phyloP scores from a whole-genome alignment of 2,797 vertebrate species.

The Brachyalestes nurse region DNA sequence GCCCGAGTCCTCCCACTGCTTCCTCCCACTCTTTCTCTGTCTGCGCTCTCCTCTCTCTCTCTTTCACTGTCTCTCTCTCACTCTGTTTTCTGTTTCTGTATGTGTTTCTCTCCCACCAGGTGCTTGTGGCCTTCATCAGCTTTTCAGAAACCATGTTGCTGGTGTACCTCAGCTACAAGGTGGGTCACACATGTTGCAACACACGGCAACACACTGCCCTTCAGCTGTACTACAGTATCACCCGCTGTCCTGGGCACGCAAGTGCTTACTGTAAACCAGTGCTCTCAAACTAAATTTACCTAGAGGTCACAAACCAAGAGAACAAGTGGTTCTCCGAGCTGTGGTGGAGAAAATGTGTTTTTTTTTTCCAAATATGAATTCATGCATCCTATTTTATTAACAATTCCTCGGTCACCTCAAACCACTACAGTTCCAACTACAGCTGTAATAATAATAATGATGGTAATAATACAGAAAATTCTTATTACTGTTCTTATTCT shows the following conservation, averaged over 20 bases:
- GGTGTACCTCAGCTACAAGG: conserved; percentile 88
- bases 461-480: no score
- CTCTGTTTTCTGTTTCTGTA: conserved; percentile 36
- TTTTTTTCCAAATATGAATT: no score
- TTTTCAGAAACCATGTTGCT: conserved; percentile 88
- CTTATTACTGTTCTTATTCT: no score
- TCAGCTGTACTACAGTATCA: not conserved
- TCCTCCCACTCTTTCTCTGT: conserved; percentile 64
- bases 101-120: conserved; percentile 67
- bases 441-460: no score
- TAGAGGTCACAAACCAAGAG: no score
- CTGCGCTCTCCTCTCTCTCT: conserved; percentile 18
- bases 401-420: no score
- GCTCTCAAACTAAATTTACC: no score
- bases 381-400: no score
- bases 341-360: no score
- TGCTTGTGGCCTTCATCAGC: conserved; percentile 87
- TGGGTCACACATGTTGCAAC: conserved; percentile 60
- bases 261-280: not conserved
- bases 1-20: conserved; percentile 67
- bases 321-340: no score
- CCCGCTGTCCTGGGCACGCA: not conserved
- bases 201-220: not conserved
- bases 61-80: conserved; percentile 47
- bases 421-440: no score